Base-by-base conservation (phyloP, 2,888 invertebrate genomes). In the Venusia cambrica region DNA sequence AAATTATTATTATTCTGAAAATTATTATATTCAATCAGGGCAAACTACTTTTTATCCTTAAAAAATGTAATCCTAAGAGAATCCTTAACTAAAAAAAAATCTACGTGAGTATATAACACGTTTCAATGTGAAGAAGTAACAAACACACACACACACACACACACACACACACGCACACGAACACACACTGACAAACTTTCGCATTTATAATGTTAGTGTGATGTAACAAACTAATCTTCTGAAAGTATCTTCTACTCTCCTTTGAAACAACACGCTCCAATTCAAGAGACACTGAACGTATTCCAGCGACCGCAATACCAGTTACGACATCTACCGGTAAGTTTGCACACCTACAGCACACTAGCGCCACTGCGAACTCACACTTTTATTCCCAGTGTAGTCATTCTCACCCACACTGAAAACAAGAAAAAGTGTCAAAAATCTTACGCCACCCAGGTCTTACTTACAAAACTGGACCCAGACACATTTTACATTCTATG, bases 281-380 rank as follows among this genome's bases (percentile, higher is more conserved):
- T 62, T 52, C 49, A 34, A 45, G 28, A 49, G 41, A 40, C 35
- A 29, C 38, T 32, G 40, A 50, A 50, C 51, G 47, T 57, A 51
- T 57, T 60, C 49, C 45, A 29, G 44, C 39, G 54, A 72, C 73
- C 73, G 55, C 70, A 71, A 59, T 45, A 43, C 44, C 65, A 6
- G 24, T 43, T 67, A 34, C 70, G 81, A 76, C 84, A 84, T 83
- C 85, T 84, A 49, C 39, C 55, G 39, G 56, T 41, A 34, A 35
- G 41, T 54, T 54, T 51, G 38, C 19, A 55, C 49, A 80, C 56
- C 55, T 22, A 17, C 16, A 54, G 58, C 67, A 66, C 79, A 79
- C 76, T 80, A 81, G 80, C 85, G 84, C 84, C 83, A 65, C 64
- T 31, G 32, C 31, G 43, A 48, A 59, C 62, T 55, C 63, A 66